Base-by-base conservation (phyloP, 2,888 invertebrate species). In the Exephanes ischioxanthus region DNA sequence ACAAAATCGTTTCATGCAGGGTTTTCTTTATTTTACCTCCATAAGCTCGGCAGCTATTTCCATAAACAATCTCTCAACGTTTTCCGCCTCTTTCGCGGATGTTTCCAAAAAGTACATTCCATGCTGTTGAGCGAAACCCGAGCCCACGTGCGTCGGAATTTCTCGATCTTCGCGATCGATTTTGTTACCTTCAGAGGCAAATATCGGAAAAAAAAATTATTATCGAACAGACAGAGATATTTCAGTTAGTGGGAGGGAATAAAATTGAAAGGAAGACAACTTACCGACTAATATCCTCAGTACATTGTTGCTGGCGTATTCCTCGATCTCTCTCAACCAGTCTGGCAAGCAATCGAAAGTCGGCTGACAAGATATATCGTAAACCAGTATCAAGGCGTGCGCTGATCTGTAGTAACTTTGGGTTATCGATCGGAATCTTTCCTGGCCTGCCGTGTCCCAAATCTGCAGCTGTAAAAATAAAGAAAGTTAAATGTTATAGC, bases 371-470 rank as follows among this genome's bases (percentile, higher is more conserved):
- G 98, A 98, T 93, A 99, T 98, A 95, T 99, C 99, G 93, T 99
- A 99, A 77, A 99, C 98, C 90, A 99, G 95, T 90, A 99, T 99
- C 76, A 99, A 96, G 14, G 99, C 99, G 94, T 99, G 99, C 0
- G 99, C 99, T 86, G 99, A 99, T 90, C 99, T 96, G 94, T 99
- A 99, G 94, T 99, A 99, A 94, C 98, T 99, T 94, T 99, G 99
- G 1, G 99, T 99, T 89, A 99, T 99, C 3, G 99, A 99, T 80
- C 99, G 96, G 94, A 99, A 99, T 89, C 98, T 95, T 94, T 99
- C 99, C 94, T 99, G 99, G 0, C 99, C 99, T 1, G 99, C 99
- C 14, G 99, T 99, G 93, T 99, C 99, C 99, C 99, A 99, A 93
- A 99, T 99, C 96, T 99, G 99, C 83, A 99, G 95, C 98, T 99